These are phyloP conservation scores for Malurus cyaneus DNA, from an alignment of 2,113 vertebrate genomes.

Conservation along the genomic window DNA sequence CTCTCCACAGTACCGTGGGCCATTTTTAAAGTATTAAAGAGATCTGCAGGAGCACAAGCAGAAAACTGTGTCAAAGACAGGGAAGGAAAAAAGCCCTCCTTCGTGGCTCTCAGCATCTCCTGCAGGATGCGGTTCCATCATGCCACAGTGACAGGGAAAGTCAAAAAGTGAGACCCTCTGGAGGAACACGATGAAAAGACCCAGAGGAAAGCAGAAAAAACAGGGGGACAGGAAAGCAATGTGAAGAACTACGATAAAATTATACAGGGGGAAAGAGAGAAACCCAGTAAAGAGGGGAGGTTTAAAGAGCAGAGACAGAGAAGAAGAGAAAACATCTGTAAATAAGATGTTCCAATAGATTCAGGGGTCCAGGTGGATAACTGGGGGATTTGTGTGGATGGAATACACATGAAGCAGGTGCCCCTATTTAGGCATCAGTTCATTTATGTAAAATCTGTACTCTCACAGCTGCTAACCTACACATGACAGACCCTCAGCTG, in stretches of 20 bases:
- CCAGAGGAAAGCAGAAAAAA: background rate
- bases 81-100: background rate
- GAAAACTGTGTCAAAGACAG: background rate
- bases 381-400: background rate
- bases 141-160: background rate
- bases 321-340: background rate
- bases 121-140: rapidly evolving
- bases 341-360: background rate
- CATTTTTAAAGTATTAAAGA: background rate
- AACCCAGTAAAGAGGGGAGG: rapidly evolving
- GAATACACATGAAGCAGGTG: background rate
- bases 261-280: background rate
- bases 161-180: background rate
- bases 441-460: background rate
- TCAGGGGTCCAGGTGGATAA: background rate
- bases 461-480: background rate
- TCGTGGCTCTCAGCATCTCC: background rate
- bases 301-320: background rate
- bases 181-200: background rate
- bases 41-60: background rate
- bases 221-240: background rate
- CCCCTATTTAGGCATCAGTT: background rate
- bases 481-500: rapidly evolving
- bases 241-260: background rate
- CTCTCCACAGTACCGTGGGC: background rate